phyloP scores from a whole-genome alignment of 2,113 vertebrate species.

The Montifringilla adamsi region DNA sequence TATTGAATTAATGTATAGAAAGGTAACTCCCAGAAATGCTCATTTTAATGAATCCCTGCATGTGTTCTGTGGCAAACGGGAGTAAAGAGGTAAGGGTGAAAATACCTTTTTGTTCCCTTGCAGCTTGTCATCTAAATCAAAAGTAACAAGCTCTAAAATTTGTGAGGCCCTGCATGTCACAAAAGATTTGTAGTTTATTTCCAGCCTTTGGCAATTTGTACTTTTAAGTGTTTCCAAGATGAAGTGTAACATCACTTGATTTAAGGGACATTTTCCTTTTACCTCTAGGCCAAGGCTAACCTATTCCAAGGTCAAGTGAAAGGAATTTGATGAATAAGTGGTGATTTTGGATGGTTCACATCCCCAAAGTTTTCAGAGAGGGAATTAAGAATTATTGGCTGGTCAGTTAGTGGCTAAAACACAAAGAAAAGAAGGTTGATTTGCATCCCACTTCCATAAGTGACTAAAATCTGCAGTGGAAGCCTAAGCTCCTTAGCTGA shows the following conservation, averaged over 20 bases:
- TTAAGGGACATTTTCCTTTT: conserved; percentile 43
- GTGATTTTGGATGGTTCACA: background rate
- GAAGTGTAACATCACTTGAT: conserved; percentile 40
- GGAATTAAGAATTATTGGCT: background rate
- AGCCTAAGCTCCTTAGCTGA: background rate
- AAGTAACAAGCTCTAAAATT: conserved; percentile 41
- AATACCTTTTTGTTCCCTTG: conserved; percentile 11
- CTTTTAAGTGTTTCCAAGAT: conserved; percentile 44
- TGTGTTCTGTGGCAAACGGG: background rate
- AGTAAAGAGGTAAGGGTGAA: background rate
- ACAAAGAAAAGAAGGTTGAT: background rate
- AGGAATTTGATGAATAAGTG: conserved; percentile 23
- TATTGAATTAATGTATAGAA: background rate
- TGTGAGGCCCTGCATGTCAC: conserved; percentile 5
- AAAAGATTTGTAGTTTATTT: conserved; percentile 36
- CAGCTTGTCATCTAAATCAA: conserved; percentile 42
- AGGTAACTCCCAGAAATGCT: background rate
- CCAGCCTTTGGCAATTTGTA: conserved; percentile 20
- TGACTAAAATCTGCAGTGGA: background rate
- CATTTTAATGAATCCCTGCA: background rate
- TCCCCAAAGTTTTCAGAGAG: background rate
- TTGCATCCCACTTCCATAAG: background rate
- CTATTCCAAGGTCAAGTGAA: conserved; percentile 50
- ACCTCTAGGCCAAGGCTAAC: conserved; percentile 23
- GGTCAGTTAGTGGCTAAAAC: background rate